These are phyloP conservation scores for Apis cerana DNA, from an alignment of 1,140 invertebrate genomes.

Conservation along the genomic window DNA sequence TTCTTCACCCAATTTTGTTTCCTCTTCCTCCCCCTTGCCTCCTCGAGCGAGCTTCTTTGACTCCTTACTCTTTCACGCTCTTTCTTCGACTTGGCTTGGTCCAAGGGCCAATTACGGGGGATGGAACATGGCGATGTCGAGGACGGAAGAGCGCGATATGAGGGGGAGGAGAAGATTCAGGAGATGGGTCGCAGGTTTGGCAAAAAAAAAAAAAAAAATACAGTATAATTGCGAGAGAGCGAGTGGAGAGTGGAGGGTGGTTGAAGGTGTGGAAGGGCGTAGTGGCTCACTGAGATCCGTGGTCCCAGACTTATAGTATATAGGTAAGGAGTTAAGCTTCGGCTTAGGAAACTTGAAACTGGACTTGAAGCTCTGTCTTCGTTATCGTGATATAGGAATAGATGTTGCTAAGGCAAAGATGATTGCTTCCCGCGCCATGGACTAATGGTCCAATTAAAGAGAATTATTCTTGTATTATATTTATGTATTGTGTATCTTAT, in stretches of 20 bases:
- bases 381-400: slow-evolving; percentile 17
- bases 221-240: background rate
- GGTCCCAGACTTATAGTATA: slow-evolving; percentile 25
- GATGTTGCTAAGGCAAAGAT: background rate
- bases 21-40: background rate
- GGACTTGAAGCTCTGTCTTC: background rate
- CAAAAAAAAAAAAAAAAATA: slow-evolving; percentile 7
- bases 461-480: no score
- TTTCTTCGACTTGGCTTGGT: slow-evolving; percentile 26
- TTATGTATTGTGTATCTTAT: no score
- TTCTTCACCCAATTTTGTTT: no score
- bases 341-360: background rate
- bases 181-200: background rate
- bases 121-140: slow-evolving; percentile 33
- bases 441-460: background rate
- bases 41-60: background rate
- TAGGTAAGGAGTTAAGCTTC: background rate
- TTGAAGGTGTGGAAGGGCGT: slow-evolving; percentile 8
- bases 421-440: background rate
- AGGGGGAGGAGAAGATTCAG: background rate
- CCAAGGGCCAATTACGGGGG: slow-evolving; percentile 68
- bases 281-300: slow-evolving; percentile 46
- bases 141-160: background rate
- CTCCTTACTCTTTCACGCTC: slow-evolving; percentile 47
- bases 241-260: slow-evolving; percentile 18